A percentile compares a stretch with the other conserved stretches of the same genome.
Conservation (phyloP, 2,113 vertebrate genomes). For the Eulemur macaco region DNA sequence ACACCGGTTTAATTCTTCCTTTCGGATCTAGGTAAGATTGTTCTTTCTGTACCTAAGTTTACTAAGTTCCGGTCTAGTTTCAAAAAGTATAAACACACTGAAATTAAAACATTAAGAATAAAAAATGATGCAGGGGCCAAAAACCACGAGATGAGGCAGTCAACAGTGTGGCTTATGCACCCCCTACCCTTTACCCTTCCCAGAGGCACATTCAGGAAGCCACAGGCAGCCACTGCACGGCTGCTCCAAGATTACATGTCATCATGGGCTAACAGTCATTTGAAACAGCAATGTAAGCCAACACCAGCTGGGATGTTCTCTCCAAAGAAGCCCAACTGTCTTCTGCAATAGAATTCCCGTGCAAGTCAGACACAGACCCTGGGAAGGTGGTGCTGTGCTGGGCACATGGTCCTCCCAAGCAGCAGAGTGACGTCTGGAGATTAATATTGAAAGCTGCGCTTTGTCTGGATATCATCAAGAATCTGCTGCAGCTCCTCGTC, state of each 20-base stretch:
- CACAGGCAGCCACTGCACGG: neutral
- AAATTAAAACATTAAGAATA: constrained; percentile 51
- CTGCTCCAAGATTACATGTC: neutral
- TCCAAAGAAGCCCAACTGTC: neutral
- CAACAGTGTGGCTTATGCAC: too few species aligned
- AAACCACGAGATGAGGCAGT: neutral
- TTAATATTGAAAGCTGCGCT: constrained; percentile 97
- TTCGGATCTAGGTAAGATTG: constrained; percentile 14
- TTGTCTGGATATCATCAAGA: constrained; percentile 98
- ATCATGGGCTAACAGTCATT: neutral
- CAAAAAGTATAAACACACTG: constrained; percentile 24
- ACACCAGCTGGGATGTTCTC: neutral
- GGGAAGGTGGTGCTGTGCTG: too few species aligned
- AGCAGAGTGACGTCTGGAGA: neutral
- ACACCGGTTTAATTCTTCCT: neutral
- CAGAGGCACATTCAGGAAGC: neutral
- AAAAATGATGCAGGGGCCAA: neutral
- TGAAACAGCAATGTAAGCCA: neutral
- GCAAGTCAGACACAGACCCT: neutral
- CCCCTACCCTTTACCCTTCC: too few species aligned
- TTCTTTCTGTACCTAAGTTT: neutral
- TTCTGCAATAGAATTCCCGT: neutral
- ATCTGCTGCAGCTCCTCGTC: constrained; percentile 98
- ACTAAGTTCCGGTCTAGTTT: neutral
- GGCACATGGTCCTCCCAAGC: rapidly evolving